Base-by-base conservation (phyloP, 2,797 vertebrate species). In the Syncerus caffer region DNA sequence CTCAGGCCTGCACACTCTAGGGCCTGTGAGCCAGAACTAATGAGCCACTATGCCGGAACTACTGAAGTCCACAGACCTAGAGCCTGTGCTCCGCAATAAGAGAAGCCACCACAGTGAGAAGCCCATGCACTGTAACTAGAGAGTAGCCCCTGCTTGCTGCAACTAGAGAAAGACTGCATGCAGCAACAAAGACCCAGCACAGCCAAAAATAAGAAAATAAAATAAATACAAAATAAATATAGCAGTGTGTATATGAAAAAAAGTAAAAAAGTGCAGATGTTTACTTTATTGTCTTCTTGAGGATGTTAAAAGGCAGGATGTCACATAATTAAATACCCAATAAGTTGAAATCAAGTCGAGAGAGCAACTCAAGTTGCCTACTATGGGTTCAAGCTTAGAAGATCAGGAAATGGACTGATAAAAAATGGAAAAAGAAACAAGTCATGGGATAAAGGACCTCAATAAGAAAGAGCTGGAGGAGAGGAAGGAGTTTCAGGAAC, bases 11-110 rank as follows among this genome's bases (percentile, higher is more conserved):
- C n/a, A 67, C 64, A 67, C 8, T 67, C 34, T 6, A 38, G 64
- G 64, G 64, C 19, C 34, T 71, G 64, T 71, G 10, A 38, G 34
- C 34, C 34, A 21, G 34, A 23, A 38, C 34, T 21, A 71, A 21
- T 12, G 19, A 71, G 64, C 64, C 0, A 0, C 34, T 38, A 38
- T 12, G 34, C n/a, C 0, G 0, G 17, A 71, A 23, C 34, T 38
- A 23, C 34, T 38, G 19, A 71, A 3, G n/a, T 71, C 19, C 19
- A 6, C 64, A 71, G 19, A 38, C 5, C 64, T 71, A 38, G 64
- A 38, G 19, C 64, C 64, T 71, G 5, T 71, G 64, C 9, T 12
- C 64, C 0, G 11, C 64, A 38, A 6, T 23, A 38, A 71, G 34
- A 38, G 64, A 71, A 71, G 64, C 64, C 34, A 71, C 34, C 19